Conservation (phyloP, 2,113 vertebrate species). For the Leptosomus discolor region DNA sequence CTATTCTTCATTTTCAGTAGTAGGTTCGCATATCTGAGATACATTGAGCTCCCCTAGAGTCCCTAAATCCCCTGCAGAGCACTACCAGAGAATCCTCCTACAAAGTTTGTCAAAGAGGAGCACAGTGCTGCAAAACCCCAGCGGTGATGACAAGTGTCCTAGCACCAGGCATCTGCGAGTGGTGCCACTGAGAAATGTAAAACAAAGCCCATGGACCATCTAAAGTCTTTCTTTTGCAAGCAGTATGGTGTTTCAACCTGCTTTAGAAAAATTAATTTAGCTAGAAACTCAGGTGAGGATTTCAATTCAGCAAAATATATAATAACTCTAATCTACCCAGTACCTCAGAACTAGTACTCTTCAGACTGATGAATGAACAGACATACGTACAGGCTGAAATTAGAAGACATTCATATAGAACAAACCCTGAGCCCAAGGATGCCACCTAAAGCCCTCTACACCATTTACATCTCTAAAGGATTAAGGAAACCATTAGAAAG, state of each 20-base stretch:
- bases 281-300: not conserved
- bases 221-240: not conserved
- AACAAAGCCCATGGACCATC: not conserved
- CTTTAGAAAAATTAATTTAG: not conserved
- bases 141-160: not conserved
- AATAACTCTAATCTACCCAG: not conserved
- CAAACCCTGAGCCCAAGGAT: not conserved
- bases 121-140: not conserved
- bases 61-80: not conserved
- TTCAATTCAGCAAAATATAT: not conserved
- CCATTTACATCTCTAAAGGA: not conserved
- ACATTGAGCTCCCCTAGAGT: not conserved
- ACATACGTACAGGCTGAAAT: not conserved
- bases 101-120: not conserved
- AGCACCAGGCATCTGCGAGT: fast-evolving
- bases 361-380: not conserved
- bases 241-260: not conserved
- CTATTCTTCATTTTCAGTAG: not conserved
- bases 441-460: not conserved
- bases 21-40: not conserved
- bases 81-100: not conserved
- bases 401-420: not conserved
- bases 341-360: not conserved
- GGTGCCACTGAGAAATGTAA: not conserved
- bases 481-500: not conserved